Evolutionary conservation across 23 tunicate genomes (phyloP).

Genomic region (Ciona savignyi): DNA sequence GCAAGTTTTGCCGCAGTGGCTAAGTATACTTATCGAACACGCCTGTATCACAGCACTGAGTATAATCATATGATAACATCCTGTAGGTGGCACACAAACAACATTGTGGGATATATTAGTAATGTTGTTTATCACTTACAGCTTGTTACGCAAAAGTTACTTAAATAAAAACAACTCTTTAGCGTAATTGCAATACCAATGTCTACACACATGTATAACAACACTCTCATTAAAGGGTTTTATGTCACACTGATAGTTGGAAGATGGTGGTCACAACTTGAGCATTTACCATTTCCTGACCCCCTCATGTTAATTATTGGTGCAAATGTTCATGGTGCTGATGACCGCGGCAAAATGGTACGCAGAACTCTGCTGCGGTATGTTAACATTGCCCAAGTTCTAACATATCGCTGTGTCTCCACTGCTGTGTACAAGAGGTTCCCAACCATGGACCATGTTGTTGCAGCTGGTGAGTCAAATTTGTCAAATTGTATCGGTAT

Average conservation of each 20-base stretch:
- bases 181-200: too few species aligned
- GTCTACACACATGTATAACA: too few species aligned
- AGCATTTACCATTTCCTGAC: slow-evolving; percentile 80
- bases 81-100: too few species aligned
- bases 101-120: too few species aligned
- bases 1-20: too few species aligned
- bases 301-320: slow-evolving; percentile 62
- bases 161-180: too few species aligned
- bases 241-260: slow-evolving; percentile 83
- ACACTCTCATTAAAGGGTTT: slow-evolving; percentile 52
- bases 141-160: too few species aligned
- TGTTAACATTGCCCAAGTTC: slow-evolving; percentile 51
- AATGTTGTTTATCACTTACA: too few species aligned
- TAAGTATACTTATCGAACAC: too few species aligned
- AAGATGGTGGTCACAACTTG: slow-evolving; percentile 89
- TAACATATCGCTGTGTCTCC: slow-evolving; percentile 61
- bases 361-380: slow-evolving; percentile 73
- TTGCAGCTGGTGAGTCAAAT: slow-evolving; percentile 48
- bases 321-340: slow-evolving; percentile 67
- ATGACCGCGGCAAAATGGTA: slow-evolving; percentile 60
- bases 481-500: too few species aligned
- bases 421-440: slow-evolving; percentile 83
- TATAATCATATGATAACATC: too few species aligned
- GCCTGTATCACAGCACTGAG: too few species aligned
- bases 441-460: slow-evolving; percentile 80